These are phyloP conservation scores for Mellivora capensis DNA, from an alignment of 2,113 vertebrate genomes.

Conservation along the genomic window DNA sequence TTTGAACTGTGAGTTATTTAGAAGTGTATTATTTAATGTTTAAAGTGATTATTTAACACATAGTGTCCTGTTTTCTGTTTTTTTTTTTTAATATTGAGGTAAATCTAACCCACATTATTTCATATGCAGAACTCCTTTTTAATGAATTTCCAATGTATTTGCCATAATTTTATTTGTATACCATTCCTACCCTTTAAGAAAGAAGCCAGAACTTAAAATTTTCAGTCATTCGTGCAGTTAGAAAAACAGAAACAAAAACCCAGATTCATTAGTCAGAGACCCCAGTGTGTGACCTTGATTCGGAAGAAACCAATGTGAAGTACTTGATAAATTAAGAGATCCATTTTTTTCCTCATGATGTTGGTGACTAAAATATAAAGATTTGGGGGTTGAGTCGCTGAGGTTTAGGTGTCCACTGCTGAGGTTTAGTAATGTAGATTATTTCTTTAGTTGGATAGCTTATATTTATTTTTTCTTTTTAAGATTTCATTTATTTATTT, in stretches of 20 bases:
- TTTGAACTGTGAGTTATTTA: background rate
- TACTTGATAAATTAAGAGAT: background rate
- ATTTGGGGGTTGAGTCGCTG: rapidly evolving
- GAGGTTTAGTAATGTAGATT: background rate
- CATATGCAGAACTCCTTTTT: background rate
- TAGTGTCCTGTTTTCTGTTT: background rate
- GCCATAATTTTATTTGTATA: background rate
- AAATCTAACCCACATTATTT: background rate
- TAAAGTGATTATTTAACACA: background rate
- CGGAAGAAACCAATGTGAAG: background rate
- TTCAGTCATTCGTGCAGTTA: background rate
- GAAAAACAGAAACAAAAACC: background rate
- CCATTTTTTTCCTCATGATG: background rate
- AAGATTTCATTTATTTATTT: too few species aligned
- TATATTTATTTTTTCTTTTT: too few species aligned
- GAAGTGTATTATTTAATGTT: background rate
- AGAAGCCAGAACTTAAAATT: background rate
- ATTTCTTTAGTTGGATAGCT: background rate
- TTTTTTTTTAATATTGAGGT: background rate
- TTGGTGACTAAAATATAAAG: background rate
- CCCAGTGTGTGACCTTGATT: background rate
- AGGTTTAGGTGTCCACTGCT: background rate
- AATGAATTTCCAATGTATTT: background rate
- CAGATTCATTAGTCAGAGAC: background rate
- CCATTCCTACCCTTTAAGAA: background rate